phyloP scores from a whole-genome alignment of 1,140 invertebrate species.

The Nasonia vitripennis region DNA sequence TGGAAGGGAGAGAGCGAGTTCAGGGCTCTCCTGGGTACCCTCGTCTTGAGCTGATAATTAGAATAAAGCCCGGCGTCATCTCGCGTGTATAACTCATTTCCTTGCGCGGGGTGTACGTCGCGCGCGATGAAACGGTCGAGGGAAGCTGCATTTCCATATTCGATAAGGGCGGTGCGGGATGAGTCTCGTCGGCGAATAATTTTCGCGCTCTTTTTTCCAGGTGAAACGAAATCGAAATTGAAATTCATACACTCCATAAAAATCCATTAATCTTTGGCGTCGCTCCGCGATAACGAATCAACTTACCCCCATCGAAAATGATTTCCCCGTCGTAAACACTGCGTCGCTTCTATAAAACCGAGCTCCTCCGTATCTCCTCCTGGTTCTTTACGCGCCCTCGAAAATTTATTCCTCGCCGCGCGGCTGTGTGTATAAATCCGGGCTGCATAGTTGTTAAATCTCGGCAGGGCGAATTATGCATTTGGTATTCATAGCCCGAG shows the following conservation, averaged over 20 bases:
- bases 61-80: slow-evolving; percentile 57
- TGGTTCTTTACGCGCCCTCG: neutral
- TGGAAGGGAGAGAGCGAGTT: slow-evolving; percentile 39
- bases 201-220: no score
- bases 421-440: slow-evolving; percentile 14
- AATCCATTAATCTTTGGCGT: no score
- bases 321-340: slow-evolving; percentile 36
- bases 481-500: slow-evolving; percentile 70
- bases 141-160: slow-evolving; percentile 39
- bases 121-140: neutral
- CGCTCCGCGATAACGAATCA: no score
- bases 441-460: slow-evolving; percentile 62
- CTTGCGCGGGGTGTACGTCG: neutral
- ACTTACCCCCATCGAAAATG: slow-evolving; percentile 1
- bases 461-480: slow-evolving; percentile 55
- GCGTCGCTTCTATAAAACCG: neutral
- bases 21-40: slow-evolving; percentile 62
- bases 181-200: neutral
- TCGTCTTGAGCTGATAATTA: slow-evolving; percentile 67
- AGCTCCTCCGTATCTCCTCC: neutral
- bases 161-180: slow-evolving; percentile 22
- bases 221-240: no score
- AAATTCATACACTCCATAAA: no score
- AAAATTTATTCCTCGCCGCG: slow-evolving; percentile 41
- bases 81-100: slow-evolving; percentile 45